Conservation (phyloP, 2,113 vertebrate species). For the Dolichotis patagonum region DNA sequence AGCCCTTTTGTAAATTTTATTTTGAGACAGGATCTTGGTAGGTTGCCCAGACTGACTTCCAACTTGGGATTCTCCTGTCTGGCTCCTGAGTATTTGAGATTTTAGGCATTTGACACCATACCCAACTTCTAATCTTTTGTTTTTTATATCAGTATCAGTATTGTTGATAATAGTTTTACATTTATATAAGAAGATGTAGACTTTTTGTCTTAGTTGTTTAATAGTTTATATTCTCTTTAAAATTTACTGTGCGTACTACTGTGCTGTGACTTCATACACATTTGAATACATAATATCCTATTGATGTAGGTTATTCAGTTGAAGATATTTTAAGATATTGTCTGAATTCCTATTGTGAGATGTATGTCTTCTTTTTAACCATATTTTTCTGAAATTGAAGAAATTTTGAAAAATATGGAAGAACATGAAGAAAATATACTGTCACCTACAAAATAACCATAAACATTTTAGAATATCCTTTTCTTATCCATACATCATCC, state of each 20-base stretch:
- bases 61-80: background rate
- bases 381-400: conserved; percentile 7
- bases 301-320: background rate
- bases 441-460: background rate
- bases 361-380: background rate
- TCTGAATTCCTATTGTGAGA: background rate
- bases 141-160: background rate
- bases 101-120: background rate
- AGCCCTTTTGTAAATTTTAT: background rate
- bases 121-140: background rate
- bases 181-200: background rate
- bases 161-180: background rate
- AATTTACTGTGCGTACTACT: background rate
- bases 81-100: background rate
- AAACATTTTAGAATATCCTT: conserved; percentile 14
- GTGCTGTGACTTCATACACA: background rate
- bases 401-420: background rate
- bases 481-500: background rate
- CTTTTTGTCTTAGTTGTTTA: conserved; percentile 13
- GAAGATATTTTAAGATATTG: conserved; percentile 15
- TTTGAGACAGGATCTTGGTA: background rate
- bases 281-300: background rate
- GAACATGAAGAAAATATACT: background rate
- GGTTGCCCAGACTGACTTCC: background rate
- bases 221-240: background rate